phyloP scores from a whole-genome alignment of 64 coral and sea anemone species.

The Exaiptasia diaphana region DNA sequence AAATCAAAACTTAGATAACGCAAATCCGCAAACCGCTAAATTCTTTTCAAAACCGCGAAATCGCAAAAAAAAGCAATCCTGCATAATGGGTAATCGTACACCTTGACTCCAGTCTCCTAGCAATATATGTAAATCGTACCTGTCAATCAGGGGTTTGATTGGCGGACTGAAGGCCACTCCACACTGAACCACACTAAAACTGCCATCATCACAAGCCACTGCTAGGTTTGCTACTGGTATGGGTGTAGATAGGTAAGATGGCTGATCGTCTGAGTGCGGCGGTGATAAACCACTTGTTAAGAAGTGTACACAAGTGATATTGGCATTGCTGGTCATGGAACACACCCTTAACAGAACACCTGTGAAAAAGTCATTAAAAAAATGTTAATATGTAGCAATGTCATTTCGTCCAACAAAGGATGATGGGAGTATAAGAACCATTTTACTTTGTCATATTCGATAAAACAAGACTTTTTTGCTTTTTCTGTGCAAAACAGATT shows the following conservation, averaged over 20 bases:
- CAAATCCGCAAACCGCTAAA: no score
- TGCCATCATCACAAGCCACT: slow-evolving; percentile 59
- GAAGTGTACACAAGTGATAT: slow-evolving; percentile 37
- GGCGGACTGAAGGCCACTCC: slow-evolving; percentile 20
- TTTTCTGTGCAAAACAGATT: no score
- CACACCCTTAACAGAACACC: slow-evolving; percentile 29
- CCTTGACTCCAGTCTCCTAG: no score
- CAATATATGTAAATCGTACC: no score
- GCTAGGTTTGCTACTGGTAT: slow-evolving; percentile 24
- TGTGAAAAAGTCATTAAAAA: not conserved
- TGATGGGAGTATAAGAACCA: no score
- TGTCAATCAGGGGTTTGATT: slow-evolving; percentile 25
- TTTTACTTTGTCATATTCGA: no score
- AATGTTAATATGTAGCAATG: not conserved
- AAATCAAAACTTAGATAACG: no score
- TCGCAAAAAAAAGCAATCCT: no score
- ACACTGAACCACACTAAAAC: slow-evolving; percentile 45
- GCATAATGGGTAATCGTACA: no score
- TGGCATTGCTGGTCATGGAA: slow-evolving; percentile 22
- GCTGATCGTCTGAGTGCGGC: not conserved
- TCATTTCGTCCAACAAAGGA: no score
- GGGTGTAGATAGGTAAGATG: not conserved
- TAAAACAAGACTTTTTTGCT: no score
- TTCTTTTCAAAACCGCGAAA: no score
- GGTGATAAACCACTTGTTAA: not conserved